Evolutionary conservation across 2,113 vertebrate genomes (phyloP), one percentile per base, ranked within the genome.

Genomic region (Thamnaconus septentrionalis): DNA sequence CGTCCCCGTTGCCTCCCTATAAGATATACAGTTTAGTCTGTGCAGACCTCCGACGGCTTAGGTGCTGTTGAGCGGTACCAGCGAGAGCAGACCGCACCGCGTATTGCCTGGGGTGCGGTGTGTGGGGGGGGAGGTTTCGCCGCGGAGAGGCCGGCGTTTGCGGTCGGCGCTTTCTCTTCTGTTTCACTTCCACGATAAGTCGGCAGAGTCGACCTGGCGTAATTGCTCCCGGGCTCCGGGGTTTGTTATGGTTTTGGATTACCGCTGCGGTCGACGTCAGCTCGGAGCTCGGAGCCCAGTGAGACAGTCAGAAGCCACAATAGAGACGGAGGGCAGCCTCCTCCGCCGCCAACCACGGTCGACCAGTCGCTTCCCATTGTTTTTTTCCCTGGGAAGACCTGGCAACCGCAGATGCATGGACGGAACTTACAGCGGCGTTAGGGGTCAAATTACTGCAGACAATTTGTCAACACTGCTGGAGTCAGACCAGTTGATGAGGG

Each of bases 191-290:
- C 52, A 42, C n/a, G 75, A 82, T 81, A 67, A 75, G 73, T 77
- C 66, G 65, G 77, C 78, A 68, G 76, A 86, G 66, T 73, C 75
- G 43, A 76, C 66, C 75, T 83, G 82, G 81, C 81, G 85, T 75
- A 73, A 79, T 86, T 73, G 75, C 62, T 68, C 68, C 18, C 18
- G 18, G 18, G 18, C 71, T 81, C 79, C 83, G 70, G 80, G 71
- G 75, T 71, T 77, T 85, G 76, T 86, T 86, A 78, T 56, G 72
- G 56, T 76, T 69, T 59, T 75, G 69, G 74, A 67, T 79, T 64
- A 67, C 59, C 62, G 75, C 79, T 71, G 79, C 66, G 70, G 83
- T 84, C 77, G 87, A 87, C 87, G 89, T 86, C 79, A 85, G 67
- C n/a, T 48, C 18, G 18, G 18, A 31, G 18, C 18, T 31, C 18